Percentiles rank a stretch among this genome's conserved stretches.
Evolutionary conservation across 2,113 vertebrate genomes (phyloP).

Genomic region (Eira barbara): DNA sequence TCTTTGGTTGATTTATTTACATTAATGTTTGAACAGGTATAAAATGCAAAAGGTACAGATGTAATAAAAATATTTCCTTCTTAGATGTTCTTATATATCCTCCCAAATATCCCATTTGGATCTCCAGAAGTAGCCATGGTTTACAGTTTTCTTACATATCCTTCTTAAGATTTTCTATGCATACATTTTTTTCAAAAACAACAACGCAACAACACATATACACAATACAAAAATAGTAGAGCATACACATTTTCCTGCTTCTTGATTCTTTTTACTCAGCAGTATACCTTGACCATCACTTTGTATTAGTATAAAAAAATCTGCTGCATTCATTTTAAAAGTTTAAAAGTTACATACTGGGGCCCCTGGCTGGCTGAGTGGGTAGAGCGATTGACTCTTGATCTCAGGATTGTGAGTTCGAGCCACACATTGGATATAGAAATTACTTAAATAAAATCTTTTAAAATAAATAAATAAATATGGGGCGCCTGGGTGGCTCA

Average conservation of each 20-base stretch:
- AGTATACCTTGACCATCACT: not conserved
- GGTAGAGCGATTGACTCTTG: not conserved
- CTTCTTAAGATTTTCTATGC: not conserved
- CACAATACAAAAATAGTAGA: not conserved
- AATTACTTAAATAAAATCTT: not conserved
- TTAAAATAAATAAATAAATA: too few species aligned
- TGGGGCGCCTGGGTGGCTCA: not conserved
- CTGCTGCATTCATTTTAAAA: not conserved
- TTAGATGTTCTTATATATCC: not conserved
- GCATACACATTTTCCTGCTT: not conserved
- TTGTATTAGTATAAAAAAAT: not conserved
- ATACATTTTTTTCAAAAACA: not conserved
- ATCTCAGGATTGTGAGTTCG: not conserved
- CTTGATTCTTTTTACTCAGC: not conserved
- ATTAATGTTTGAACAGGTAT: not conserved
- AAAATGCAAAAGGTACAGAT: not conserved
- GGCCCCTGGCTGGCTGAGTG: not conserved
- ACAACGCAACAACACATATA: not conserved
- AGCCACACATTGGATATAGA: not conserved
- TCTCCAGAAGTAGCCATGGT: not conserved
- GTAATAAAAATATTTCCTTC: not conserved
- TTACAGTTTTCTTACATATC: not conserved
- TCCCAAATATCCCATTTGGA: not conserved
- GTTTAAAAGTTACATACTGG: not conserved
- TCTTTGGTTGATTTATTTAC: not conserved